phyloP scores from a whole-genome alignment of 1,140 invertebrate species.

The Dreissena rostriformis region DNA sequence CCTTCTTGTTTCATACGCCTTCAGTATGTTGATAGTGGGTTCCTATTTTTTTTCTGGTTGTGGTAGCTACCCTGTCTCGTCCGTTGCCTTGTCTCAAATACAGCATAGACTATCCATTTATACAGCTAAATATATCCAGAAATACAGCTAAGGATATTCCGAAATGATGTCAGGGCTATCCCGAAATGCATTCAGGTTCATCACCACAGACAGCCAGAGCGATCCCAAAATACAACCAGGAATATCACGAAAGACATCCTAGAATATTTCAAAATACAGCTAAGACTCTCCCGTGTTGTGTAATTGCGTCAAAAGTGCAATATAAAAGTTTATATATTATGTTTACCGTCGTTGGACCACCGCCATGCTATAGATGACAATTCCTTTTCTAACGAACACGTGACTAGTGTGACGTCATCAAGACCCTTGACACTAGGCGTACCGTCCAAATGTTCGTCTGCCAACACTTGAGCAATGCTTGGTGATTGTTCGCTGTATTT shows the following conservation, averaged over 20 bases:
- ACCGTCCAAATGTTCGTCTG: conserved; percentile 11
- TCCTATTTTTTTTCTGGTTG: too few relatives aligned
- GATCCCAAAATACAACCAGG: neutral
- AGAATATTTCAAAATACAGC: too few relatives aligned
- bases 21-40: too few relatives aligned
- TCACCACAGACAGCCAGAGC: too few relatives aligned
- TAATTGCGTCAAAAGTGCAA: neutral
- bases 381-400: conserved; percentile 33
- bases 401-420: conserved; percentile 40
- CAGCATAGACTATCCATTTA: too few relatives aligned
- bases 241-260: neutral
- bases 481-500: neutral
- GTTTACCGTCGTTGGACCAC: conserved; percentile 45
- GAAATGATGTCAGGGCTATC: neutral
- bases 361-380: conserved; percentile 18
- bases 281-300: neutral
- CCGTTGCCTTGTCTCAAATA: too few relatives aligned
- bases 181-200: neutral
- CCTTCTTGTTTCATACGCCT: too few relatives aligned
- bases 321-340: neutral
- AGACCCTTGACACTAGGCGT: conserved; percentile 11
- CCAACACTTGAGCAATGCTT: conserved; percentile 6
- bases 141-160: neutral
- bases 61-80: too few relatives aligned
- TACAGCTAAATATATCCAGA: neutral